These are phyloP conservation scores for Rosalia funebris DNA, from an alignment of 2,888 invertebrate genomes.

Conservation along the genomic window DNA sequence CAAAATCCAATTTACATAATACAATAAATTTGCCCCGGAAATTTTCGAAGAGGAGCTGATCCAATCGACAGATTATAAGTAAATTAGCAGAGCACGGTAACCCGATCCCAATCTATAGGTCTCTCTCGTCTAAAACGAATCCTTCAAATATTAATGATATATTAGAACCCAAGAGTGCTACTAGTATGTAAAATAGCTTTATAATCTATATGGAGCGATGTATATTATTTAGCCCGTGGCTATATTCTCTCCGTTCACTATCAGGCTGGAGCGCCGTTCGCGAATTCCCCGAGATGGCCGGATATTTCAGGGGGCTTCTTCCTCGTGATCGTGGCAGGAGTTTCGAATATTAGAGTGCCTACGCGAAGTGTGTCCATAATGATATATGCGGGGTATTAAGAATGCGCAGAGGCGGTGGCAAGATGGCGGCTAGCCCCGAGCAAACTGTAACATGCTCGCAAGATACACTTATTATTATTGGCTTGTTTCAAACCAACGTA, in stretches of 20 bases:
- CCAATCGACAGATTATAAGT: constrained; percentile 8
- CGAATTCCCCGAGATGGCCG: constrained; percentile 26
- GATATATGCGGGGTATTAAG: constrained; percentile 62
- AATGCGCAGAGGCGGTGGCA: constrained; percentile 60
- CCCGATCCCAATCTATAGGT: constrained; percentile 14
- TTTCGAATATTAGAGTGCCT: constrained; percentile 58
- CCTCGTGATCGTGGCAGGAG: constrained; percentile 51
- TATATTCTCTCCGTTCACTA: constrained; percentile 38
- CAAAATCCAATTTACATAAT: not conserved
- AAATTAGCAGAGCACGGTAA: constrained; percentile 18
- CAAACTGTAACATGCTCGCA: constrained; percentile 35
- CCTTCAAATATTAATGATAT: constrained; percentile 63
- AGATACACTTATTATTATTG: constrained; percentile 47
- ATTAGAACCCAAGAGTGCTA: constrained; percentile 62
- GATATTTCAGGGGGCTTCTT: constrained; percentile 30
- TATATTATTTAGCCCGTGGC: constrained; percentile 59
- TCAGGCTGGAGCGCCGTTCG: constrained; percentile 37
- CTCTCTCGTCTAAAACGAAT: constrained; percentile 42
- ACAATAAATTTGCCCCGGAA: not conserved
- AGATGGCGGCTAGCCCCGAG: constrained; percentile 54
- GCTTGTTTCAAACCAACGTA: constrained; percentile 39
- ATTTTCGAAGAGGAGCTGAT: constrained; percentile 6
- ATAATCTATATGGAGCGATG: constrained; percentile 62
- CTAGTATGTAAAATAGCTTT: constrained; percentile 64
- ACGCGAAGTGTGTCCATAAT: constrained; percentile 65